phyloP scores from a whole-genome alignment of 30 jellyfish, hydroid and myxozoan species.

The Pelagia noctiluca region DNA sequence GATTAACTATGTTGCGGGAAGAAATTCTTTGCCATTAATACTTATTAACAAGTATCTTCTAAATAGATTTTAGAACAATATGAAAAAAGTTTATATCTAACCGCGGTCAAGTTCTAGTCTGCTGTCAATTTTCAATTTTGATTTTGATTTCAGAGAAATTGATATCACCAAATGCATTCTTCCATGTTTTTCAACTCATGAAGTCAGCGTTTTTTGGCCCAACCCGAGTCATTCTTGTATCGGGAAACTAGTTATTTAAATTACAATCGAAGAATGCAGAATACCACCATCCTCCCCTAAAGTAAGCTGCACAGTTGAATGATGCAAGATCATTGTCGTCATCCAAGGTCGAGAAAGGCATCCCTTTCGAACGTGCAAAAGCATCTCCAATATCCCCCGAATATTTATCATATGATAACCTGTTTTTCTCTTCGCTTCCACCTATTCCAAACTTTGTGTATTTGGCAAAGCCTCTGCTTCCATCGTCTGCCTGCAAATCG shows the following conservation, averaged over 20 bases:
- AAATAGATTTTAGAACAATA: too few species aligned
- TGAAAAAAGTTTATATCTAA: too few species aligned
- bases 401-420: not conserved
- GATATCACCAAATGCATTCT: not conserved
- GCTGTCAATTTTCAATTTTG: too few species aligned
- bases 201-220: not conserved
- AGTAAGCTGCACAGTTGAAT: not conserved
- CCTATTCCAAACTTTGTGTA: conserved; percentile 2
- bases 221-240: not conserved
- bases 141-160: not conserved
- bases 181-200: not conserved
- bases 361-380: not conserved
- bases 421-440: not conserved
- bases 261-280: not conserved
- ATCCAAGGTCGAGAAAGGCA: not conserved
- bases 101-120: too few species aligned
- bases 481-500: not conserved
- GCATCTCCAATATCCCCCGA: not conserved
- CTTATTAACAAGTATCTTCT: too few species aligned
- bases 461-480: not conserved
- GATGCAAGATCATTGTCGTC: not conserved
- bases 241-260: not conserved
- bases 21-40: too few species aligned
- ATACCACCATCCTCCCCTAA: not conserved
- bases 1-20: too few species aligned